Base-by-base conservation (phyloP, 2,797 vertebrate genomes). In the Lagodon rhomboides region DNA sequence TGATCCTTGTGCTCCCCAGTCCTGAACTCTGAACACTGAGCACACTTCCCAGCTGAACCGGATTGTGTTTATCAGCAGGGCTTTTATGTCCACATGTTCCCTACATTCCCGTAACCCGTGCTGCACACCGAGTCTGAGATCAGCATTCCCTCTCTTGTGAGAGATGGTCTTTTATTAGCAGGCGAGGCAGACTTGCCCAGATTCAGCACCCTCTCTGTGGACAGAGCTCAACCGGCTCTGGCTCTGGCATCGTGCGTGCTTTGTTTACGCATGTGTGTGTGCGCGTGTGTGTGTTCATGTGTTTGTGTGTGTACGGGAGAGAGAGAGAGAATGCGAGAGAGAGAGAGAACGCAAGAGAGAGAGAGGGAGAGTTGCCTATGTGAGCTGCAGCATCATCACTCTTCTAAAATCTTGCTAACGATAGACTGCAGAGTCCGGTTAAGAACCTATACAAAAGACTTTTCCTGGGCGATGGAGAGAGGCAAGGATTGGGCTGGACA, bases 41-140 rank as follows among this genome's bases (percentile, higher is more conserved):
- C 91, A 73, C 87, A 81, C 90, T 78, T 89, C 91, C 88, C 87
- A 88, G 90, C 91, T 93, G 90, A 92, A 90, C 89, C 79, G 77
- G 89, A 91, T 87, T 87, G 88, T 90, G 87, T 92, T 91, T 92
- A 92, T 94, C 93, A 92, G 91, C 87, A 73, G 73, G 87, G 85
- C 90, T 92, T 93, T 93, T 92, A 91, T 93, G 90, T 92, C 91
- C 91, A 93, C 93, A 93, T 94, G 93, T 90, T 91, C 84, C 75
- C 85, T 65, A 63, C 81, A 54, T 86, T 91, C 80, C 89, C 74
- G 82, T 85, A 85, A 85, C 86, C 85, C 80, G n/a, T 20, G 77
- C 85, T 80, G 85, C 81, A 79, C 77, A 75, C 86, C 30, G 77
- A 84, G 86, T 54, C 90, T 84, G 91, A 67, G 70, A 91, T 92